Base-by-base conservation (phyloP, 2,797 vertebrate genomes). In the Agapornis canus region DNA sequence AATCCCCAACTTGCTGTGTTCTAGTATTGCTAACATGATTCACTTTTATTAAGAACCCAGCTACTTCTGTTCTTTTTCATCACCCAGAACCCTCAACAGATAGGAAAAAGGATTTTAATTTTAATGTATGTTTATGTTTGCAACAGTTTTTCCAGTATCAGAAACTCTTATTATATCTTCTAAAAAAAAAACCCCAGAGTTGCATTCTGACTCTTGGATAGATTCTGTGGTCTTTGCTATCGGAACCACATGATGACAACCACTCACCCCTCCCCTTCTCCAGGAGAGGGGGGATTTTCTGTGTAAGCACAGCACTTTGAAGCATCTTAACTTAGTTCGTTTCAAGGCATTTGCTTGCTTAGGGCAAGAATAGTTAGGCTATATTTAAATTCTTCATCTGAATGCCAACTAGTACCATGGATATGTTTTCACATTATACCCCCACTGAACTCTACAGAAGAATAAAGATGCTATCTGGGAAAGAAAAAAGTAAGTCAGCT, bases 381-480 rank as follows among this genome's bases (percentile, higher is more conserved):
- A 57, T 89, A 80, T 92, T 93, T 91, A 89, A 92, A 68, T 79
- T 91, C 14, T 72, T 73, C 60, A n/a, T 71, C 48, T 61, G 26
- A 66, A 89, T 89, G 48, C 37, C 39, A 78, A 1, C 54, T 82
- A 59, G n/a, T 89, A 59, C 39, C 42, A 63, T 17, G 59, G 32
- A 20, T 82, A 52, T 20, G 7, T 82, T 86, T 91, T 68, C 65
- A 11, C 8, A 12, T 79, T 81, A 27, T 6, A 18, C 9, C 31
- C 47, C 21, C 35, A 13, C 7, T 87, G 69, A 93, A 84, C 52
- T 65, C 42, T 54, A 19, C 31, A 63, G 49, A 51, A 86, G 48
- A 57, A 47, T 61, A n/a, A 93, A 89, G 65, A 51, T 77, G 19
- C 39, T 84, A 27, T 71, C 40, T 63, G 47, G 43, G 35, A 72